These are phyloP conservation scores for Bombyx mandarina DNA, from an alignment of 1,140 invertebrate species.

Conservation along the genomic window DNA sequence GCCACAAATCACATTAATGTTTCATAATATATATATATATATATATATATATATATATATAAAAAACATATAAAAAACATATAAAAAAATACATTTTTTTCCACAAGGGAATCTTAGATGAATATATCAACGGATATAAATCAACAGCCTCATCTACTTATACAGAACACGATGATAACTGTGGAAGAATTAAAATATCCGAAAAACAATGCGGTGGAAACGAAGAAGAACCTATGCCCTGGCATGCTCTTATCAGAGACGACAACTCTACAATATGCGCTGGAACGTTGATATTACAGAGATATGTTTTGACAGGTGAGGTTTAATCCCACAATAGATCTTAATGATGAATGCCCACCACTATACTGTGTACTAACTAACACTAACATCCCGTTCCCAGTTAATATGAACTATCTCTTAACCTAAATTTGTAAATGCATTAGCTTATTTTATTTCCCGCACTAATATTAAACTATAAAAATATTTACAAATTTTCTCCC, in stretches of 20 bases:
- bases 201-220: conserved; percentile 40
- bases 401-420: no score
- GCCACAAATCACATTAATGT: no score
- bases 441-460: no score
- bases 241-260: conserved; percentile 85
- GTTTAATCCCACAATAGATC: neutral
- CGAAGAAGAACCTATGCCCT: conserved; percentile 72
- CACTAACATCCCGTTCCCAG: no score
- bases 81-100: no score
- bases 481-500: no score
- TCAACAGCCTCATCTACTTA: conserved; percentile 16
- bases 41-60: no score
- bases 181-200: conserved; percentile 35
- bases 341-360: neutral
- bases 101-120: conserved; percentile 22
- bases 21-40: no score
- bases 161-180: conserved; percentile 17
- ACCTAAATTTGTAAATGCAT: no score
- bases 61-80: no score
- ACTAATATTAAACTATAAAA: no score
- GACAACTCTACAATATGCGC: conserved; percentile 46
- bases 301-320: conserved; percentile 38
- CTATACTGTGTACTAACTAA: no score
- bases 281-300: conserved; percentile 37
- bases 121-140: conserved; percentile 16